Evolutionary conservation across 2,888 invertebrate genomes (phyloP), one percentile per base, ranked within the genome.

Genomic region (Drosophila mercatorum): DNA sequence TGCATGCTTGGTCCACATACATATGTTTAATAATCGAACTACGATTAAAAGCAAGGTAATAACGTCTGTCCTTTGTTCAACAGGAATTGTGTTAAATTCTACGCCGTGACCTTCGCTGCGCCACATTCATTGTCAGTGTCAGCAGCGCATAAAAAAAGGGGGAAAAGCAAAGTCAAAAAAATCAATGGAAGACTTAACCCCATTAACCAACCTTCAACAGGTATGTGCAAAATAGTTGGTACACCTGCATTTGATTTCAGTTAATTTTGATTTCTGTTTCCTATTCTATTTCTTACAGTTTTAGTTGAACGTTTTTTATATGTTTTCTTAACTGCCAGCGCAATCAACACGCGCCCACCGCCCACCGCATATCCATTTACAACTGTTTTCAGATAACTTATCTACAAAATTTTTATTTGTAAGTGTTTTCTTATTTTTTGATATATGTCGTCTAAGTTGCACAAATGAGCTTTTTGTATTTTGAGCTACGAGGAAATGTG

Each of bases 111-210:
- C 86, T 86, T 89, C 74, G 72, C 55, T 75, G 72, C 73, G 51
- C 55, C 40, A 46, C 43, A 64, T 80, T 84, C 88, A 83, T 75
- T 87, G 82, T 65, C 88, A 88, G 58, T 78, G 75, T 62, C 73
- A 71, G 63, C 60, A 56, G 63, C 36, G 40, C 59, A 68, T 28
- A 46, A 44, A 51, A 36, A 34, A 53, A 12, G 22, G 26, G 28
- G 41, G 68, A 72, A 80, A 81, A 89, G 87, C 34, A 34, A 34
- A 83, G 6, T 2, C 31, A 74, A 73, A 74, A 81, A 85, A 89
- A 88, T 89, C 89, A 73, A 90, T 90, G 90, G 90, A 91, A 75
- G 90, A 90, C 78, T 70, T 87, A 57, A 91, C 90, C 43, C 88
- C 90, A 41, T 78, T 90, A 66, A 82, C 85, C 8, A 82, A 81